Evolutionary conservation across 2,113 vertebrate species (phyloP).

Genomic region (Psammodynastes pulverulentus): DNA sequence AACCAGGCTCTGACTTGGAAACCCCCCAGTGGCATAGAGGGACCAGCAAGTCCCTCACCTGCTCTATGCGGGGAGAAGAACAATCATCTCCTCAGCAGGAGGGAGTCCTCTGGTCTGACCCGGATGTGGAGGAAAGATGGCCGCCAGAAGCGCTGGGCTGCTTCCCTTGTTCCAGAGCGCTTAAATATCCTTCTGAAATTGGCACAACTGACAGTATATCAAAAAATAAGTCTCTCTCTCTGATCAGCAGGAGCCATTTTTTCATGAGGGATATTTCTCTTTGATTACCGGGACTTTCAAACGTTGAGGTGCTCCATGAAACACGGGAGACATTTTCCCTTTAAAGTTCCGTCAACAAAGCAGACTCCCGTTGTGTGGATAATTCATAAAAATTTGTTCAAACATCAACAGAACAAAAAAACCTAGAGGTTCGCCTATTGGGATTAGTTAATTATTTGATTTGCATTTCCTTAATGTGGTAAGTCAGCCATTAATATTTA

Average conservation of each 20-base stretch:
- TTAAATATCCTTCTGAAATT: conserved; percentile 39
- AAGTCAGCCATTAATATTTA: conserved; percentile 53
- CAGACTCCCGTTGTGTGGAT: conserved; percentile 47
- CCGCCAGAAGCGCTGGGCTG: not conserved
- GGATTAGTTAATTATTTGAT: conserved; percentile 44
- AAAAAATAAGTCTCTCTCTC: conserved; percentile 47
- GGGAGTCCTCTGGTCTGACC: not conserved
- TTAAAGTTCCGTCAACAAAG: conserved; percentile 35
- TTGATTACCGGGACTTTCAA: conserved; percentile 63
- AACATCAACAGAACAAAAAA: conserved; percentile 34
- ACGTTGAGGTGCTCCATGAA: conserved; percentile 37
- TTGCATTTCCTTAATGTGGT: conserved; percentile 45
- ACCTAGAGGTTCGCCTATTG: conserved; percentile 37
- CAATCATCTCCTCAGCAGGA: not conserved
- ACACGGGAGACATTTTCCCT: not conserved
- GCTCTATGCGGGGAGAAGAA: not conserved
- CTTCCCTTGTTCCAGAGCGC: not conserved
- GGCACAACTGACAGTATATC: conserved; percentile 41
- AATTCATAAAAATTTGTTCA: conserved; percentile 56
- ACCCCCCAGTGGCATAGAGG: not conserved
- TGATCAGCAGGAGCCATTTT: conserved; percentile 51
- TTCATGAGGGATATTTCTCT: conserved; percentile 53
- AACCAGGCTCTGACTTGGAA: not conserved
- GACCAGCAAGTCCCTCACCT: not conserved
- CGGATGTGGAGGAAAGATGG: not conserved